A percentile compares a stretch with the other conserved stretches of the same genome.
Conservation (phyloP, 2,888 invertebrate genomes). For the Melinaea menophilus region DNA sequence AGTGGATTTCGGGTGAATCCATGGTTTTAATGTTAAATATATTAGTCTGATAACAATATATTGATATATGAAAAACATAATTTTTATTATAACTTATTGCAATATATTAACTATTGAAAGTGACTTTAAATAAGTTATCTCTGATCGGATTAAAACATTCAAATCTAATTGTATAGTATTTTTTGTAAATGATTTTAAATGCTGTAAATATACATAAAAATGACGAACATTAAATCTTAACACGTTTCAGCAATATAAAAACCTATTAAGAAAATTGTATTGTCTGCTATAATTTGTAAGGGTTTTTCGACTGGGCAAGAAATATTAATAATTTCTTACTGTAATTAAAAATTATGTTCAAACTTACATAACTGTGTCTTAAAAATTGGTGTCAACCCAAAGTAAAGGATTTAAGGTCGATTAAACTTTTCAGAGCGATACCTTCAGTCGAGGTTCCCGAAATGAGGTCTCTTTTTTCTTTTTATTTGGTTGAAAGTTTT, state of each 20-base stretch:
- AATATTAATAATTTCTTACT: slow-evolving; percentile 45
- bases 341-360: slow-evolving; percentile 44
- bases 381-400: slow-evolving; percentile 42
- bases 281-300: slow-evolving; percentile 18
- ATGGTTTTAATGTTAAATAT: background rate
- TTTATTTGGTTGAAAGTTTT: too few relatives aligned
- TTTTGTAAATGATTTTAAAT: too few relatives aligned
- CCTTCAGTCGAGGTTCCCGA: slow-evolving; percentile 21
- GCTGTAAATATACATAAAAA: too few relatives aligned
- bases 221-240: too few relatives aligned
- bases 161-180: too few relatives aligned
- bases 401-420: slow-evolving; percentile 48
- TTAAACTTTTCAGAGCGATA: slow-evolving; percentile 49
- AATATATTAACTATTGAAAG: too few relatives aligned
- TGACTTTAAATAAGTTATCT: too few relatives aligned
- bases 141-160: too few relatives aligned
- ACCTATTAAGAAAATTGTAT: slow-evolving; percentile 13
- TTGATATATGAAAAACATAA: too few relatives aligned
- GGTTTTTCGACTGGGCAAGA: slow-evolving; percentile 33
- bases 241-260: too few relatives aligned
- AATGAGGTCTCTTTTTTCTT: slow-evolving; percentile 21
- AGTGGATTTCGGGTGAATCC: background rate
- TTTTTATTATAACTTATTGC: too few relatives aligned
- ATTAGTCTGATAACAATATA: background rate
- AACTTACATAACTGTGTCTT: slow-evolving; percentile 23